Base-by-base conservation (phyloP, 2,888 invertebrate genomes). In the Galerucella pusilla region DNA sequence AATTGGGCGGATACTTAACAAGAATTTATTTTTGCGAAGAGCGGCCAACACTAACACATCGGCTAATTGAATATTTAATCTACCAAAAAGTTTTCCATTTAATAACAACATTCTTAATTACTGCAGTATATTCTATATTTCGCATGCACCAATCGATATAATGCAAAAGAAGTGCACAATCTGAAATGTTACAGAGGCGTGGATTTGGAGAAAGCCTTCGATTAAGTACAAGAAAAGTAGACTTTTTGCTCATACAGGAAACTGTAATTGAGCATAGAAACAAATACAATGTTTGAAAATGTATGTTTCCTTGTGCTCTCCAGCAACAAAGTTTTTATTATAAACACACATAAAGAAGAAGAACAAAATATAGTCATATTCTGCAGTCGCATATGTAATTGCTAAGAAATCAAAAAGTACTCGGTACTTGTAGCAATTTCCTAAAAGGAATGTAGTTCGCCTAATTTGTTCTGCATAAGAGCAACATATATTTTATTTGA, bases 31-130 rank as follows among this genome's bases (percentile, higher is more conserved):
- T 75, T 73, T 73, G 68, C 70, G 73, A 71, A 63, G 42, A 67
- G 20, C 61, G 49, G 70, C 68, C 16, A 68, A 72, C 72, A 75
- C 65, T 28, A 75, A 75, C 75, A 75, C 60, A 75, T 70, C 61
- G 70, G 73, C 70, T 75, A 77, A 72, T 75, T 75, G 71, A 74
- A 77, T 75, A 74, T 75, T 73, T 70, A 77, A 75, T 77, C 74
- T 72, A 61, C 66, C 68, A 67, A 75, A 20, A 74, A 75, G 75
- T 75, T 74, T 72, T 70, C 52, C 54, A 72, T 70, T 73, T 71
- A 74, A 77, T 75, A 71, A 72, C 74, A 68, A 75, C 65, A 73
- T 68, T 75, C 75, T 71, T 77, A 75, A 77, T 77, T 75, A 75
- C 74, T 75, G 75, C 75, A 72, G 77, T 68, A 73, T 77, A 74